Percentiles rank a stretch among this genome's conserved stretches.
Conservation (phyloP, 2,888 invertebrate species). For the Actias luna region DNA sequence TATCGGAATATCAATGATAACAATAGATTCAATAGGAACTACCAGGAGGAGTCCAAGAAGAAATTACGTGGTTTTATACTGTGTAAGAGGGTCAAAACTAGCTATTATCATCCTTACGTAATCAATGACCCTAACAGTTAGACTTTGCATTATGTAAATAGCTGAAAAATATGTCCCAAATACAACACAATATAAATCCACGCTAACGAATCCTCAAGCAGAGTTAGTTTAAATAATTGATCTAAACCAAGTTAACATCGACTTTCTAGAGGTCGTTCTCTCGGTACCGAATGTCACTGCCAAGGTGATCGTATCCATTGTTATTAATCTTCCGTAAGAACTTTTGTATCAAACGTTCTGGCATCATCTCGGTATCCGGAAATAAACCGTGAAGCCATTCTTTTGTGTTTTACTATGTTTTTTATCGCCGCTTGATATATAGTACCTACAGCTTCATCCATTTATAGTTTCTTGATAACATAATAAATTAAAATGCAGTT, state of each 20-base stretch:
- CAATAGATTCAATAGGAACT: too few species aligned
- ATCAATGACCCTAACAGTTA: too few species aligned
- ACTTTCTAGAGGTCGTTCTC: conserved; percentile 36
- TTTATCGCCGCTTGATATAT: neutral
- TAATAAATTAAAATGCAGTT: neutral
- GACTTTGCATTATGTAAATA: too few species aligned
- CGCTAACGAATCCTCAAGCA: too few species aligned
- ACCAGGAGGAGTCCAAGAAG: too few species aligned
- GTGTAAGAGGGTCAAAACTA: too few species aligned
- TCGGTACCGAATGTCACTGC: conserved; percentile 38
- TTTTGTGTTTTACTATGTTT: neutral
- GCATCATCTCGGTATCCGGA: conserved; percentile 7
- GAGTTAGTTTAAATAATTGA: neutral
- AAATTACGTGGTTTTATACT: too few species aligned
- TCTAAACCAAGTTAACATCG: conserved; percentile 35
- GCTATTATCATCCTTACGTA: too few species aligned
- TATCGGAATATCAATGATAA: too few species aligned
- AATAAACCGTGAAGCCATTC: conserved; percentile 4
- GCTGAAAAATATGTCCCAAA: too few species aligned
- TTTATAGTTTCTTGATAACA: neutral
- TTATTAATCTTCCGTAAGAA: conserved; percentile 1
- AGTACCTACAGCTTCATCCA: neutral
- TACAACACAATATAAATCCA: too few species aligned
- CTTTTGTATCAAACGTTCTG: conserved; percentile 9
- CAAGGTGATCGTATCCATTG: conserved; percentile 34